Evolutionary conservation across 64 coral and sea anemone species (phyloP).

Genomic region (Montipora efflorescens): DNA sequence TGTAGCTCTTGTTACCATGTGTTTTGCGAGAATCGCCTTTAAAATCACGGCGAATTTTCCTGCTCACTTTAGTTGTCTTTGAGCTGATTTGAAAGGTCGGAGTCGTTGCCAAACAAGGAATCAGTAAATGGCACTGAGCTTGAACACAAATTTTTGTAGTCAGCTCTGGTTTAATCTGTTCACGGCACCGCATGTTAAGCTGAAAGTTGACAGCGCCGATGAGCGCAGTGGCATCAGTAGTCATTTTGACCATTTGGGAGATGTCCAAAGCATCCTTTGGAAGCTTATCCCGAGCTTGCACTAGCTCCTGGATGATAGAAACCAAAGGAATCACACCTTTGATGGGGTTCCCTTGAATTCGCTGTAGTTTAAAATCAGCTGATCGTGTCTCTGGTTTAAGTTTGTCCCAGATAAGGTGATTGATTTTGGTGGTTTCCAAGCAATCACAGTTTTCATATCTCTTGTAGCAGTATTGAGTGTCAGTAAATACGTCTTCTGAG

Average conservation of each 20-base stretch:
- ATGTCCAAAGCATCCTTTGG: conserved; percentile 14
- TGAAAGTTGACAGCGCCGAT: conserved; percentile 45
- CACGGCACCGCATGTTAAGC: conserved; percentile 30
- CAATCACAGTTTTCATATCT: no score
- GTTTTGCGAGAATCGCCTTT: not conserved
- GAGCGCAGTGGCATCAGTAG: conserved; percentile 50
- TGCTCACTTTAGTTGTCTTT: conserved; percentile 56
- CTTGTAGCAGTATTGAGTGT: conserved; percentile 16
- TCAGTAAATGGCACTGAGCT: conserved; percentile 7
- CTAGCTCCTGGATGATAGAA: conserved; percentile 11
- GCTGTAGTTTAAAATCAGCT: conserved; percentile 34
- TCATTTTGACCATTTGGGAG: not conserved
- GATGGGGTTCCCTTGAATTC: conserved; percentile 16
- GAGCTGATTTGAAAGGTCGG: conserved; percentile 29
- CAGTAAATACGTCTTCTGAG: conserved; percentile 2
- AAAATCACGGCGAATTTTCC: no score
- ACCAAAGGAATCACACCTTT: conserved; percentile 36
- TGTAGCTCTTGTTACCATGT: no score
- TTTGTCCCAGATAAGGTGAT: no score
- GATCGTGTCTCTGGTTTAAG: not conserved
- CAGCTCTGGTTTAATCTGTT: conserved; percentile 11
- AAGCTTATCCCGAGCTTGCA: conserved; percentile 22
- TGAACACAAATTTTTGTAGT: conserved; percentile 9
- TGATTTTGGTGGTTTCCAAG: no score
- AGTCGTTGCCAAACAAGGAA: conserved; percentile 43